phyloP scores from a whole-genome alignment of 2,888 invertebrate genomes.

The Diarsia brunnea region DNA sequence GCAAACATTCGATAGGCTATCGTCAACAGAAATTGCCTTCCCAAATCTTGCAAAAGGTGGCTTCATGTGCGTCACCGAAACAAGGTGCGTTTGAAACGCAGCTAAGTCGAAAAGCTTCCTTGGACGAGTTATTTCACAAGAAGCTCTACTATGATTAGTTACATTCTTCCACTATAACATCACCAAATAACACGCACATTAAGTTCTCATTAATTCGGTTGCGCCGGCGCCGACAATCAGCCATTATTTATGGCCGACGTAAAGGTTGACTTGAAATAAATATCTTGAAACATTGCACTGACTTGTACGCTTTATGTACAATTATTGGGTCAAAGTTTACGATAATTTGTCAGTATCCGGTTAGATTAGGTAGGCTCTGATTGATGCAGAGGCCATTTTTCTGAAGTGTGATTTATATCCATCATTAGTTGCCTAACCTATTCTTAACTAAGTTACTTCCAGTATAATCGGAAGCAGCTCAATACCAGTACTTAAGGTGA shows the following conservation, averaged over 20 bases:
- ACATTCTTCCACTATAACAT: constrained; percentile 3
- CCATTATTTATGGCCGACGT: constrained; percentile 52
- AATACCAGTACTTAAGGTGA: background rate
- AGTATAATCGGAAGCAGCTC: background rate
- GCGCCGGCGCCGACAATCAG: constrained; percentile 45
- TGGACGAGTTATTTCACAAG: constrained; percentile 2
- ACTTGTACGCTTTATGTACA: constrained; percentile 16
- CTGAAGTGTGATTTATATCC: background rate
- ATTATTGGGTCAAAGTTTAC: constrained; percentile 21
- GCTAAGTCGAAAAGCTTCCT: background rate
- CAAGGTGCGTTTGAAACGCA: background rate
- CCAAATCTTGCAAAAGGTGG: background rate
- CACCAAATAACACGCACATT: constrained; percentile 45
- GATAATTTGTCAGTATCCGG: constrained; percentile 12
- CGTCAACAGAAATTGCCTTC: background rate
- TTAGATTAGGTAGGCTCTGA: background rate
- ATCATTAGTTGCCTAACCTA: background rate
- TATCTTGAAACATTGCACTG: constrained; percentile 31
- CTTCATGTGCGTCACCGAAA: background rate
- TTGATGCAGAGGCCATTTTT: background rate
- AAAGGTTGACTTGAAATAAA: constrained; percentile 60
- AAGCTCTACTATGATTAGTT: constrained; percentile 11
- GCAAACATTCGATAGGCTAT: background rate
- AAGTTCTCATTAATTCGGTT: constrained; percentile 38
- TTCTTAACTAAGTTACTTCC: background rate